These are phyloP conservation scores for Tenebrosternarchus preto DNA, from an alignment of 2,113 vertebrate genomes.

Conservation along the genomic window DNA sequence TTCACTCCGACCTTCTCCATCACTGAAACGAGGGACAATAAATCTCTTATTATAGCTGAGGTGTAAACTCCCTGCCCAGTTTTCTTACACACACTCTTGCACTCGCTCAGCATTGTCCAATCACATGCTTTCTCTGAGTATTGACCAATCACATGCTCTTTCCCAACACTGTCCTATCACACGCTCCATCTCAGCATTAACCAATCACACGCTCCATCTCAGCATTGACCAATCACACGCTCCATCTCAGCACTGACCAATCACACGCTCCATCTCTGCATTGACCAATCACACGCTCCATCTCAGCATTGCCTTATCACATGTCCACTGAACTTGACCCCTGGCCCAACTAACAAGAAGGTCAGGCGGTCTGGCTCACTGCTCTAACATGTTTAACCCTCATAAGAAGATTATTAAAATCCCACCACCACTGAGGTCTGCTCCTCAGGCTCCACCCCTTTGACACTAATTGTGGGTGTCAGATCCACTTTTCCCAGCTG, in stretches of 20 bases:
- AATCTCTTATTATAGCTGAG: not conserved
- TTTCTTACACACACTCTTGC: too few relatives aligned
- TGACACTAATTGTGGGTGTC: conserved; percentile 70
- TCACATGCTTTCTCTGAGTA: too few relatives aligned
- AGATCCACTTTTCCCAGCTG: conserved; percentile 65
- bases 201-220: not conserved
- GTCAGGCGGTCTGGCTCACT: conserved; percentile 58
- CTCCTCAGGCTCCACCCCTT: conserved; percentile 45
- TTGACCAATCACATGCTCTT: not conserved
- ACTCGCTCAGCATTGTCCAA: too few relatives aligned
- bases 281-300: not conserved
- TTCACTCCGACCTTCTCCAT: not conserved
- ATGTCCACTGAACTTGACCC: conserved; percentile 49
- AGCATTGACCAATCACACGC: not conserved
- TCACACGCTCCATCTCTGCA: too few relatives aligned
- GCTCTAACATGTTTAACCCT: conserved; percentile 66
- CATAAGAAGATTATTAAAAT: conserved; percentile 69
- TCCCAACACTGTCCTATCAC: not conserved
- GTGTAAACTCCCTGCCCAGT: too few relatives aligned
- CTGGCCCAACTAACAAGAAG: conserved; percentile 55
- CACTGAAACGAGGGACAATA: not conserved
- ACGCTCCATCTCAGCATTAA: not conserved
- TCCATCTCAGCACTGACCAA: not conserved
- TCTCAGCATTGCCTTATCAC: not conserved
- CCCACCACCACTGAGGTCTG: conserved; percentile 39